These are phyloP conservation scores for Lepidurus couesii DNA, from an alignment of 1,140 invertebrate genomes.

Conservation along the genomic window DNA sequence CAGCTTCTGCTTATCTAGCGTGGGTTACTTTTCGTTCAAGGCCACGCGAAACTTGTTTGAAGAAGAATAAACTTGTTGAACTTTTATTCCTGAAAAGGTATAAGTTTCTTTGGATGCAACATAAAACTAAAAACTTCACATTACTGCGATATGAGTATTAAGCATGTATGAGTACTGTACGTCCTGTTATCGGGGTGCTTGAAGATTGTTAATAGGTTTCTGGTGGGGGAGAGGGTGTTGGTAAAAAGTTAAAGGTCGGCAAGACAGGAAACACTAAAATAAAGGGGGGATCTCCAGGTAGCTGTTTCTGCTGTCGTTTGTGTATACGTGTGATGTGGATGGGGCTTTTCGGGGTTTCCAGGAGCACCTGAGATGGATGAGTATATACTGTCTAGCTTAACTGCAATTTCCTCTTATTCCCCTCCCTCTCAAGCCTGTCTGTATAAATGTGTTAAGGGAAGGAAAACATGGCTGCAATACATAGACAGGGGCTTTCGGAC, in stretches of 20 bases:
- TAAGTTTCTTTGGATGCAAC: too few relatives aligned
- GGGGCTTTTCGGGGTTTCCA: not conserved
- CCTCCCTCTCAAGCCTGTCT: not conserved
- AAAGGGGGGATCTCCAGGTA: not conserved
- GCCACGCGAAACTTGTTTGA: not conserved
- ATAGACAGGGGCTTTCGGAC: not conserved
- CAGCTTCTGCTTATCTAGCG: too few relatives aligned
- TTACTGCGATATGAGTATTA: too few relatives aligned
- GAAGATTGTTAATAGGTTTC: not conserved
- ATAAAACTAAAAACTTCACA: too few relatives aligned
- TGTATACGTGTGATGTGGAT: not conserved
- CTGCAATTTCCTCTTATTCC: not conserved
- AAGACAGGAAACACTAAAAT: not conserved
- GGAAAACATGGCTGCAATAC: not conserved
- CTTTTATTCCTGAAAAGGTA: too few relatives aligned
- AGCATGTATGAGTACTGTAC: not conserved
- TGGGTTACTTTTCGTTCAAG: not conserved
- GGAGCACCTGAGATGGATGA: conserved; percentile 20
- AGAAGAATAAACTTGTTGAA: too few relatives aligned
- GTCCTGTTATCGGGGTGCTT: not conserved
- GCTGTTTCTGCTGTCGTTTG: not conserved
- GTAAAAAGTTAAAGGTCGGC: not conserved
- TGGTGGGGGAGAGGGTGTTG: not conserved
- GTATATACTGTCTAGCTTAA: not conserved
- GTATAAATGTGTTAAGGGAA: not conserved